A percentile compares a stretch with the other conserved stretches of the same genome.
Conservation (phyloP, 2,113 vertebrate species). For the Todiramphus saurophagus region DNA sequence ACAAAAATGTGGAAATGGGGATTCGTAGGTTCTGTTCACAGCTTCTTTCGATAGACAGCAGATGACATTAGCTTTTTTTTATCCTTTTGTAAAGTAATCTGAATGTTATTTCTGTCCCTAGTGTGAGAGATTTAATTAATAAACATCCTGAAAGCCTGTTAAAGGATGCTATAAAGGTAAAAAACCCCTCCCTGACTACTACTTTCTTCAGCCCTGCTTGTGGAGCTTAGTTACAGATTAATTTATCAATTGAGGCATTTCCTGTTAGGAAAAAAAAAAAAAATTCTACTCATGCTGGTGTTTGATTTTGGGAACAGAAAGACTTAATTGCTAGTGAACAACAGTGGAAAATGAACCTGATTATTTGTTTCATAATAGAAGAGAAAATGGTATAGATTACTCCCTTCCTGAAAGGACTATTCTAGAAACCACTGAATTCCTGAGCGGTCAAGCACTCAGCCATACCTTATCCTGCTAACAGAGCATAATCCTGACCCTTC, state of each 20-base stretch:
- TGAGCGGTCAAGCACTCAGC: neutral
- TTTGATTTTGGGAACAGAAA: neutral
- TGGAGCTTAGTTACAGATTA: neutral
- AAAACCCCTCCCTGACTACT: neutral
- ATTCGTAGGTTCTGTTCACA: neutral
- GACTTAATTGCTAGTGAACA: neutral
- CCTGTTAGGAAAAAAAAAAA: neutral
- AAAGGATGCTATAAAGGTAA: neutral
- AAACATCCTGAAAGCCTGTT: neutral
- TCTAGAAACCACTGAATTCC: neutral
- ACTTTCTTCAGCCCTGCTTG: neutral
- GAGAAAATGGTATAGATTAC: neutral
- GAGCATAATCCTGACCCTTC: neutral
- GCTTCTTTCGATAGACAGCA: neutral
- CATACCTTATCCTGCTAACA: neutral
- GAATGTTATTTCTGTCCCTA: neutral
- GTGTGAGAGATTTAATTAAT: neutral
- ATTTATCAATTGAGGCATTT: neutral
- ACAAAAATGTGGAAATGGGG: neutral
- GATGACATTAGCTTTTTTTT: neutral
- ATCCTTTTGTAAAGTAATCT: neutral
- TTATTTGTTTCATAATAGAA: neutral
- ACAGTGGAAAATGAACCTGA: neutral
- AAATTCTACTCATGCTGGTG: rapidly evolving
- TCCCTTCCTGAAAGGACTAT: neutral